Base-by-base conservation (phyloP, 2,113 vertebrate genomes). In the Lophius piscatorius region DNA sequence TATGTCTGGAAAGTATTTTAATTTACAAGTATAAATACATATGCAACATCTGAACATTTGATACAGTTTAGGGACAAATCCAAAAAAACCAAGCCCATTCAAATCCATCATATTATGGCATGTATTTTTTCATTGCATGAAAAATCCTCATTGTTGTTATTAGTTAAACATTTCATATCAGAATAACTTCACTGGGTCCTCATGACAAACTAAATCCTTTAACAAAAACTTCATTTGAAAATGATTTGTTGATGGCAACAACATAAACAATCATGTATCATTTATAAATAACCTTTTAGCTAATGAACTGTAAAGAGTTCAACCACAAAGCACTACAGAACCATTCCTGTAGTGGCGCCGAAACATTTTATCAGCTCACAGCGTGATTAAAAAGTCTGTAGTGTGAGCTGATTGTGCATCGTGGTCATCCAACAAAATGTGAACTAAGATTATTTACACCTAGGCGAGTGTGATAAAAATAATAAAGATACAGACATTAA, bases 1-100 rank as follows among this genome's bases (percentile, higher is more conserved):
- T 74, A 61, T 78, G 58, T 67, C 26, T 59, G 47, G 11, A 63
- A 71, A 51, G 46, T 60, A 4, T 11, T 74, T 64, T 63, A 24
- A 31, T 4, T 57, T 46, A 64, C 47, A 67, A 60, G 67, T 76
- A 72, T 45, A 77, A 63, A 56, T 44, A 21, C 13, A 29, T 52
- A 31, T 38, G 4, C 59, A 36, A 49, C 46, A 75, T 47, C 21
- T 42, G 29, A 72, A 77, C 52, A 66, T 54, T 59, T 49, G 28
- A 45, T 49, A 76, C 42, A 81, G 74, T 38, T 35, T 34, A 3
- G 39, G 16, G 40, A 58, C 36, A 65, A 60, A 46, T 38, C 4
- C n/a, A 20, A 69, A 58, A 65, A 70, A 20, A 34, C 31, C 7
- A 10, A 23, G 34, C 47, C 54, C 8, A 33, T 50, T 18, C 46